Evolutionary conservation across 2,888 invertebrate genomes (phyloP), one percentile per base, ranked within the genome.

Genomic region (Polymixis lichenea): DNA sequence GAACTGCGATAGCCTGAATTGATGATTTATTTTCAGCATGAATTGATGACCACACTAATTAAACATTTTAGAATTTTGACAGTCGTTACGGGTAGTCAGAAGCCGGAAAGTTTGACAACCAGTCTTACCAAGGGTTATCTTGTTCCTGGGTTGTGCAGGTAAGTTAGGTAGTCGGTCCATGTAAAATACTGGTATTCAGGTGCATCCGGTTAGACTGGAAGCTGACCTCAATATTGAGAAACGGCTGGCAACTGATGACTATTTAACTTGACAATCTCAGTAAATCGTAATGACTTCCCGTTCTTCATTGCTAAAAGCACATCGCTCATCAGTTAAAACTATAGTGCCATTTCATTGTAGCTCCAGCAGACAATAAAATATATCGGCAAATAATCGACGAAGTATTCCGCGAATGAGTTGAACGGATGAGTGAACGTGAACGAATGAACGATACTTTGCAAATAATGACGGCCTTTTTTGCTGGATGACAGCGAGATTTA

Each of bases 351-450:
- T 84, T 71, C 82, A 79, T 83, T 74, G 83, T 1, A 67, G 11
- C 43, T 56, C 25, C 68, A 65, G 9, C 56, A 61, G 51, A 75
- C 76, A 81, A 53, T 75, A 83, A 86, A 78, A 82, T 78, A 13
- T 83, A 86, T 88, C 74, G 72, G 84, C 77, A 88, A 89, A 89
- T 89, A 84, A 85, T 86, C 82, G 80, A 61, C 53, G 68, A 80
- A 86, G 82, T 80, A 75, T 82, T 81, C 70, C 66, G 72, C 72
- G 82, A 78, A 83, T 77, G 74, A 84, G 70, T 73, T 74, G 86
- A 78, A 84, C 67, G 85, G 73, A 55, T 84, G 86, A 86, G 72
- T 76, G 85, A 83, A 82, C 76, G 78, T 74, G 87, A 85, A 84
- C 78, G 84, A 85, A 77, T 78, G 87, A 87, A 78, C 78, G 80